Percentiles rank a stretch among this genome's conserved stretches.
Conservation (phyloP, 2,113 vertebrate species). For the Physeter macrocephalus region DNA sequence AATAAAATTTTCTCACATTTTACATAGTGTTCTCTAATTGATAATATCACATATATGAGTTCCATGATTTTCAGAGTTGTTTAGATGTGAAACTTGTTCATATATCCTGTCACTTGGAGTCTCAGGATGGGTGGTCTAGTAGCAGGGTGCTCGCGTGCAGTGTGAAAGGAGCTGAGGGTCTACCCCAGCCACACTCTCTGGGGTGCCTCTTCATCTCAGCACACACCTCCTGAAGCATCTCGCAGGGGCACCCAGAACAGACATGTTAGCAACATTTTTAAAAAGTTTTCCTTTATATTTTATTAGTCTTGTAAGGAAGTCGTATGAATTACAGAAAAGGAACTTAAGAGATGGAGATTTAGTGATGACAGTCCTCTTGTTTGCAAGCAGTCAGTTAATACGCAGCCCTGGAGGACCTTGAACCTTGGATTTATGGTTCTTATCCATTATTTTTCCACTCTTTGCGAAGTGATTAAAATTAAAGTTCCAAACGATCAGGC, state of each 20-base stretch:
- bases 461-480: not conserved
- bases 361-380: not conserved
- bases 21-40: not conserved
- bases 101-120: not conserved
- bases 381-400: not conserved
- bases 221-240: not conserved
- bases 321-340: not conserved
- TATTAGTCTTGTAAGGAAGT: not conserved
- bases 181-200: accelerated
- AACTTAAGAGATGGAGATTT: not conserved
- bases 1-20: not conserved
- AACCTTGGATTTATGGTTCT: not conserved
- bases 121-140: not conserved
- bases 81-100: not conserved
- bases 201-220: accelerated
- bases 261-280: accelerated
- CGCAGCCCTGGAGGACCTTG: not conserved
- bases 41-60: not conserved
- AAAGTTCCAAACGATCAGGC: not conserved
- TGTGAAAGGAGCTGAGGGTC: accelerated
- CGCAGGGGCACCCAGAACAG: not conserved
- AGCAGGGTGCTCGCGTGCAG: not conserved
- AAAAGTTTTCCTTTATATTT: not conserved
- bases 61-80: not conserved
- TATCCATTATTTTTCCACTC: not conserved